These are phyloP conservation scores for Entomobrya proxima DNA, from an alignment of 2,888 invertebrate genomes.

Conservation along the genomic window DNA sequence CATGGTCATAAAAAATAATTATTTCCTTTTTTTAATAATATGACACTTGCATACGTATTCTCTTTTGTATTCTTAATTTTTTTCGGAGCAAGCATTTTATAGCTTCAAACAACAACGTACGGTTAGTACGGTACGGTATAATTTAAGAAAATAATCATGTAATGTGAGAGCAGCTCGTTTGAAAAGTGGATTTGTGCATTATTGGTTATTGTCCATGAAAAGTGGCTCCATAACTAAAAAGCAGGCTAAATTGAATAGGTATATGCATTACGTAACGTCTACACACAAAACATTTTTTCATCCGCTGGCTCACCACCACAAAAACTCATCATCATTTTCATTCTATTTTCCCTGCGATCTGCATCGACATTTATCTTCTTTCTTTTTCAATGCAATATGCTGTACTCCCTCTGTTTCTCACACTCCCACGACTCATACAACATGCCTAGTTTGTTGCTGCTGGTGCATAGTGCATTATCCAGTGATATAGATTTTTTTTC, in stretches of 20 bases:
- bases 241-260: neutral
- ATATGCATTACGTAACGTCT: slow-evolving; percentile 1
- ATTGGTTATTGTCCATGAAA: slow-evolving; percentile 13
- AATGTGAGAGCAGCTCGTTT: neutral
- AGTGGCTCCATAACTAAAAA: slow-evolving; percentile 14
- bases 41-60: too few species aligned
- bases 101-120: too few species aligned
- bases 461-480: neutral
- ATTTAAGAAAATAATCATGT: neutral
- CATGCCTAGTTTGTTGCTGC: neutral
- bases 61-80: too few species aligned
- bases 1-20: too few species aligned
- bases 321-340: slow-evolving; percentile 19
- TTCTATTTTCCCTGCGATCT: neutral
- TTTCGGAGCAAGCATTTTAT: too few species aligned
- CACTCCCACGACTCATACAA: neutral
- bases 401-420: neutral
- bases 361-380: neutral
- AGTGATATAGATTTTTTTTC: neutral
- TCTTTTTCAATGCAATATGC: neutral
- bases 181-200: neutral
- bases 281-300: neutral
- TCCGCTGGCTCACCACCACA: neutral
- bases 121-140: too few species aligned
- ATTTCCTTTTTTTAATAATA: too few species aligned